phyloP scores from a whole-genome alignment of 2,888 invertebrate species.

The Sphaerophoria taeniata region DNA sequence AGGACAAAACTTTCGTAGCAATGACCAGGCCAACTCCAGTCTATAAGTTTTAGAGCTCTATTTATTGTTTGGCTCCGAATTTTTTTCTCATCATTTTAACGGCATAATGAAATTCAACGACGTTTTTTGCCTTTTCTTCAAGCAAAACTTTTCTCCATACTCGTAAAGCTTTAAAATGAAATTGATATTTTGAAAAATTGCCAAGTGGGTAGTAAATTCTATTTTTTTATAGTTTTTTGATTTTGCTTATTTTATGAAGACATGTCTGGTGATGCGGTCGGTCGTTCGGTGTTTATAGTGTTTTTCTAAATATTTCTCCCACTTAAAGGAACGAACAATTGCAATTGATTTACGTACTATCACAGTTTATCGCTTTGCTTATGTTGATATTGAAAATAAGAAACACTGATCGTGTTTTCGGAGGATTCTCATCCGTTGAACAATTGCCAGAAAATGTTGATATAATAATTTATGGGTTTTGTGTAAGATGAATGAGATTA shows the following conservation, averaged over 20 bases:
- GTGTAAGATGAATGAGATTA: constrained; percentile 22
- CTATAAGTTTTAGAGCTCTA: constrained; percentile 6
- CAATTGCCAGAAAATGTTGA: constrained; percentile 14
- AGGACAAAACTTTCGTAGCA: not conserved
- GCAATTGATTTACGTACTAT: constrained; percentile 33
- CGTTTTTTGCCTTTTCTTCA: constrained; percentile 21
- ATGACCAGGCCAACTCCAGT: constrained; percentile 13
- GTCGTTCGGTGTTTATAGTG: not conserved
- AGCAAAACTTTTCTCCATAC: constrained; percentile 10
- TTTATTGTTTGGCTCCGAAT: not conserved
- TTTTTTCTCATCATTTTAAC: constrained; percentile 6
- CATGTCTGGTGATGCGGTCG: not conserved
- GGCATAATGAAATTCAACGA: constrained; percentile 31
- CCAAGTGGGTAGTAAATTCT: constrained; percentile 65
- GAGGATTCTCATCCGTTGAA: constrained; percentile 12
- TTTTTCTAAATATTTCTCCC: not conserved
- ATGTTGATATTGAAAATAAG: not conserved
- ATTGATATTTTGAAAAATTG: constrained; percentile 73
- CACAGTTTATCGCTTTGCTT: constrained; percentile 25
- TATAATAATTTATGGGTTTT: constrained; percentile 7
- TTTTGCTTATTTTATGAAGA: constrained; percentile 32
- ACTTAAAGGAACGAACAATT: constrained; percentile 14
- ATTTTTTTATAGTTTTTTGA: constrained; percentile 11
- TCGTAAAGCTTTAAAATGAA: constrained; percentile 47
- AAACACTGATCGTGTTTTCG: not conserved